phyloP scores from a whole-genome alignment of 2,113 vertebrate genomes.

The Turnix velox region DNA sequence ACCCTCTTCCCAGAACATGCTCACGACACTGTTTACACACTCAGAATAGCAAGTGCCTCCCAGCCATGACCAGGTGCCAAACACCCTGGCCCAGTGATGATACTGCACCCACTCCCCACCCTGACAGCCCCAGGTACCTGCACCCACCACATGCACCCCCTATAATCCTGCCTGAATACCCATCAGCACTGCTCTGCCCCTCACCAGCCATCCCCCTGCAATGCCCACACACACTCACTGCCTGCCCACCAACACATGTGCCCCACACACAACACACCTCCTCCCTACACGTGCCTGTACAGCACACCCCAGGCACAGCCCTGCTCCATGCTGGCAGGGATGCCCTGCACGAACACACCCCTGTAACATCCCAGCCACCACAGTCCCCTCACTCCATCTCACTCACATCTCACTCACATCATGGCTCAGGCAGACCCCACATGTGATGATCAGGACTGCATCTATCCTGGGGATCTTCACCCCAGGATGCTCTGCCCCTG shows the following conservation, averaged over 20 bases:
- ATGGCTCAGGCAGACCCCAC: neutral
- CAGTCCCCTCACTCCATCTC: accelerated
- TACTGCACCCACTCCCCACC: neutral
- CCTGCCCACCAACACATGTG: neutral
- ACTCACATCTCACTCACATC: accelerated
- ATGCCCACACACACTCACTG: neutral
- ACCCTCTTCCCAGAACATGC: neutral
- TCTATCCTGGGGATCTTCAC: neutral
- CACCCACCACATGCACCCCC: neutral
- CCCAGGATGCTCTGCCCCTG: neutral
- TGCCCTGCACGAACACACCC: neutral
- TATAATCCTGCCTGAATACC: neutral
- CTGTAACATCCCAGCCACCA: neutral
- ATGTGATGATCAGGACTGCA: accelerated
- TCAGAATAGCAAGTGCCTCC: neutral
- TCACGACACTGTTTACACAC: neutral
- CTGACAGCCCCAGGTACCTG: accelerated
- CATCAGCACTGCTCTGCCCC: neutral
- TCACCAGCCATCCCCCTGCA: neutral
- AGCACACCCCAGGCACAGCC: neutral
- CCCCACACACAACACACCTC: neutral
- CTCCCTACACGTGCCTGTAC: neutral
- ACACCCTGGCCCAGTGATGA: accelerated
- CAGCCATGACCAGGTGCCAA: neutral
- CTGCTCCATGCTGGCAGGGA: neutral